phyloP scores from a whole-genome alignment of 2,888 invertebrate genomes.

The Euclidia mi region DNA sequence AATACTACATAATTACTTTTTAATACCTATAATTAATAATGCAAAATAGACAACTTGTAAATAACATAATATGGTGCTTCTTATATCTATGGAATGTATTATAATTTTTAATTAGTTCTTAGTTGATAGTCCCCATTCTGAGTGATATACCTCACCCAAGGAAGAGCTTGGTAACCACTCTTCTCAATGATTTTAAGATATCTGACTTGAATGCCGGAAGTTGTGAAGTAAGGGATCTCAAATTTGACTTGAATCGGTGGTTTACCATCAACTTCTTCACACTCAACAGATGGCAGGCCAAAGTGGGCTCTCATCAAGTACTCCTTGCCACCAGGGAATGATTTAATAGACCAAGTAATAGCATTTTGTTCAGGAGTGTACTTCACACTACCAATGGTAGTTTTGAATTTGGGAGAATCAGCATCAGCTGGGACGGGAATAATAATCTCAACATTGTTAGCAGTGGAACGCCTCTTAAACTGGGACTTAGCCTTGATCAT shows the following conservation, averaged over 20 bases:
- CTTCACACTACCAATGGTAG: slow-evolving; percentile 98
- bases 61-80: slow-evolving; percentile 59
- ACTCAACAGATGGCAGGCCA: slow-evolving; percentile 98
- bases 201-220: slow-evolving; percentile 99
- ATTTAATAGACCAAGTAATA: slow-evolving; percentile 99
- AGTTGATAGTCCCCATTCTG: slow-evolving; percentile 99
- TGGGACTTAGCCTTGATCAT: slow-evolving; percentile 99
- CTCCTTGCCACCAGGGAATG: slow-evolving; percentile 99
- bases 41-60: slow-evolving; percentile 72
- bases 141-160: slow-evolving; percentile 99
- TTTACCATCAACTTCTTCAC: slow-evolving; percentile 98
- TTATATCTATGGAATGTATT: slow-evolving; percentile 64
- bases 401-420: slow-evolving; percentile 99
- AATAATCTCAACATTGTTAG: slow-evolving; percentile 99
- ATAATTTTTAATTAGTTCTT: slow-evolving; percentile 93
- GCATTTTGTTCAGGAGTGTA: slow-evolving; percentile 99
- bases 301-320: slow-evolving; percentile 99
- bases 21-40: slow-evolving; percentile 65
- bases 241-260: slow-evolving; percentile 99
- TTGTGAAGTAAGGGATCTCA: slow-evolving; percentile 99
- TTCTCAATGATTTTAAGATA: slow-evolving; percentile 99
- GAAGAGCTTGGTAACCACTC: slow-evolving; percentile 99
- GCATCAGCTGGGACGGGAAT: slow-evolving; percentile 99
- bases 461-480: slow-evolving; percentile 99
- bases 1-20: slow-evolving; percentile 70